phyloP scores from a whole-genome alignment of 2,797 vertebrate genomes.

The Sebastes minor region DNA sequence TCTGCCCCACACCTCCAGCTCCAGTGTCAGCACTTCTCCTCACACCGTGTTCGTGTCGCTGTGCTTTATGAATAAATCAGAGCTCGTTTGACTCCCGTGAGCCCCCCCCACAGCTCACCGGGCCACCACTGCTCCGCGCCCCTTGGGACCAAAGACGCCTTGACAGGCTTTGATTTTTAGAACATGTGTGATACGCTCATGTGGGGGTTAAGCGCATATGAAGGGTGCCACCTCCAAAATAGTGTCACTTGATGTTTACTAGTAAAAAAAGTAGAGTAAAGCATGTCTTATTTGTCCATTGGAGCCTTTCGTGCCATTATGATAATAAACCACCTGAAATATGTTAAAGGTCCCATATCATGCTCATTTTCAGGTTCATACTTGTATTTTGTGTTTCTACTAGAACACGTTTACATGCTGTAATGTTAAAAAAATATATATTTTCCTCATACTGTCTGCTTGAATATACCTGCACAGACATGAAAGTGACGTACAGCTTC shows the following conservation, averaged over 20 bases:
- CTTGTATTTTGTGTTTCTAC: too few relatives aligned
- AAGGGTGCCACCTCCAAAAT: background rate
- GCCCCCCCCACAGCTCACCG: background rate
- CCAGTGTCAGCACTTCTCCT: conserved; percentile 53
- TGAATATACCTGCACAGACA: too few relatives aligned
- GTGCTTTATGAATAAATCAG: conserved; percentile 57
- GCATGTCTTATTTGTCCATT: background rate
- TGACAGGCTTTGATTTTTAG: conserved; percentile 30
- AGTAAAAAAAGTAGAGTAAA: background rate
- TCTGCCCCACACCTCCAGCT: conserved; percentile 19
- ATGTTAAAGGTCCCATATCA: too few relatives aligned
- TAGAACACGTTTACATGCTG: too few relatives aligned
- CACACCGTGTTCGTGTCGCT: background rate
- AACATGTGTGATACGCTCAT: conserved; percentile 3
- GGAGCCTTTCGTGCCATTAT: background rate
- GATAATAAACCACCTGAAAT: background rate
- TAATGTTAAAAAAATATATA: too few relatives aligned
- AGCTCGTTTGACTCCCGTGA: conserved; percentile 37
- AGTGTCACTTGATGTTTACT: background rate
- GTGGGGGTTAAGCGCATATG: background rate
- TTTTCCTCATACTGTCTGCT: too few relatives aligned
- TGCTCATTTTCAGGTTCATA: too few relatives aligned
- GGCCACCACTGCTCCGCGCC: background rate
- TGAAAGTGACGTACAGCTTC: too few relatives aligned
- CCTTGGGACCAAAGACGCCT: conserved; percentile 2